These are phyloP conservation scores for Pseudomyrmex concolor DNA, from an alignment of 1,140 invertebrate genomes.

Conservation along the genomic window DNA sequence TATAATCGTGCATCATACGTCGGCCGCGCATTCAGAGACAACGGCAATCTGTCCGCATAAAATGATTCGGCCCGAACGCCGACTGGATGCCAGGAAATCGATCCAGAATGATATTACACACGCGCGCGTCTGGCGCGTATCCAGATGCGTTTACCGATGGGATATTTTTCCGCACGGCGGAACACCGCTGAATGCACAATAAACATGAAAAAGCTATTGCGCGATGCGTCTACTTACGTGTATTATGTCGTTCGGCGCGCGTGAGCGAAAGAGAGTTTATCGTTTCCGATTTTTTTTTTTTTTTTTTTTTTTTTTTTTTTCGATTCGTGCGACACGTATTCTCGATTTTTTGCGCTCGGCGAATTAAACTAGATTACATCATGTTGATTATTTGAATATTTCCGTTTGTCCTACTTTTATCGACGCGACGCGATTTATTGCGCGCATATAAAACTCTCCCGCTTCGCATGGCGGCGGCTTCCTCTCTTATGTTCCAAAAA, in stretches of 20 bases:
- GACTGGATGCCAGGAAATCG: conserved; percentile 66
- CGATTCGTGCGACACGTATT: neutral
- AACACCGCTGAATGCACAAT: conserved; percentile 59
- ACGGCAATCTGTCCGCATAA: conserved; percentile 55
- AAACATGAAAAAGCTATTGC: conserved; percentile 61
- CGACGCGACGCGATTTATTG: neutral
- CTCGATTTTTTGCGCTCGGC: neutral
- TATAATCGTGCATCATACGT: conserved; percentile 57
- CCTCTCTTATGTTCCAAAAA: too few species aligned
- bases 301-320: too few species aligned
- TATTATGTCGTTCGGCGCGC: neutral
- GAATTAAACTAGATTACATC: too few species aligned
- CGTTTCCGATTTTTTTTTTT: neutral
- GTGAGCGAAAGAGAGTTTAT: conserved; percentile 11
- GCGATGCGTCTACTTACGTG: conserved; percentile 42
- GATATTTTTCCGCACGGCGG: conserved; percentile 66
- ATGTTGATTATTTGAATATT: too few species aligned
- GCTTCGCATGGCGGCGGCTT: too few species aligned
- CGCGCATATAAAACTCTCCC: neutral
- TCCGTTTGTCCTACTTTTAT: neutral
- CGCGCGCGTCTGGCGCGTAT: conserved; percentile 60
- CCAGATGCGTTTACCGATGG: conserved; percentile 73
- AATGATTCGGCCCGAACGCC: conserved; percentile 58
- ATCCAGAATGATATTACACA: conserved; percentile 67
- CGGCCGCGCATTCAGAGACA: conserved; percentile 38